A percentile compares a stretch with the other conserved stretches of the same genome.
Evolutionary conservation across 2,888 invertebrate species (phyloP).

Genomic region (Pemphredon lugubris): DNA sequence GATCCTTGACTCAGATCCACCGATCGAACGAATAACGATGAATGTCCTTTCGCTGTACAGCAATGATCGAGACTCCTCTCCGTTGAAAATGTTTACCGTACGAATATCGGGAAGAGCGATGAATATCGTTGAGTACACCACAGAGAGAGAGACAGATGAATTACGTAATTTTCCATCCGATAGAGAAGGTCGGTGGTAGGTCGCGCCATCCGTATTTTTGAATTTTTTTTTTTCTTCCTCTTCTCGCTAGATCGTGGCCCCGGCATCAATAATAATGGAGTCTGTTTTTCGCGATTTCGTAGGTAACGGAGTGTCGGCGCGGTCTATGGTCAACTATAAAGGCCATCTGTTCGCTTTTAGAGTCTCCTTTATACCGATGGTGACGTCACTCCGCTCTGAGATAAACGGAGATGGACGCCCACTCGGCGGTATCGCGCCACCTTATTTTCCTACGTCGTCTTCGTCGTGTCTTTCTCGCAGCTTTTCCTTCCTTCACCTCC

Average conservation of each 20-base stretch:
- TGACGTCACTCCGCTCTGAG: conserved; percentile 64
- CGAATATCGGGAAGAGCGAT: too few species aligned
- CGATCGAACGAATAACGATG: too few species aligned
- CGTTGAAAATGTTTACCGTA: too few species aligned
- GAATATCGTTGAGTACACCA: too few species aligned
- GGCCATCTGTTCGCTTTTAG: conserved; percentile 76
- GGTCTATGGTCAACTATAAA: conserved; percentile 71
- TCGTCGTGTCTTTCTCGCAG: too few species aligned
- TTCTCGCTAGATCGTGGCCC: conserved; percentile 8
- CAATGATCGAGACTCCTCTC: too few species aligned
- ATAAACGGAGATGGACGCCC: conserved; percentile 68
- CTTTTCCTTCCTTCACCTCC: conserved; percentile 31
- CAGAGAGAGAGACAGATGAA: too few species aligned
- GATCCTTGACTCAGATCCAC: too few species aligned
- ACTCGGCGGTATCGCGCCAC: conserved; percentile 49
- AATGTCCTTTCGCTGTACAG: too few species aligned
- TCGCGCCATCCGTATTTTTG: conserved; percentile 5
- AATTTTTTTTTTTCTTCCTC: conserved; percentile 3
- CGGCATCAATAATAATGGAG: conserved; percentile 52
- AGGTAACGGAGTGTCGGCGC: conserved; percentile 28
- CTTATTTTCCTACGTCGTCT: conserved; percentile 53
- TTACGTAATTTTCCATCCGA: conserved; percentile 7
- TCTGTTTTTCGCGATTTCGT: conserved; percentile 58
- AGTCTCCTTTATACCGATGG: conserved; percentile 62
- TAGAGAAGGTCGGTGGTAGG: conserved; percentile 5